Evolutionary conservation across 2,113 vertebrate genomes (phyloP).

Genomic region (Pomatorhinus ruficollis): DNA sequence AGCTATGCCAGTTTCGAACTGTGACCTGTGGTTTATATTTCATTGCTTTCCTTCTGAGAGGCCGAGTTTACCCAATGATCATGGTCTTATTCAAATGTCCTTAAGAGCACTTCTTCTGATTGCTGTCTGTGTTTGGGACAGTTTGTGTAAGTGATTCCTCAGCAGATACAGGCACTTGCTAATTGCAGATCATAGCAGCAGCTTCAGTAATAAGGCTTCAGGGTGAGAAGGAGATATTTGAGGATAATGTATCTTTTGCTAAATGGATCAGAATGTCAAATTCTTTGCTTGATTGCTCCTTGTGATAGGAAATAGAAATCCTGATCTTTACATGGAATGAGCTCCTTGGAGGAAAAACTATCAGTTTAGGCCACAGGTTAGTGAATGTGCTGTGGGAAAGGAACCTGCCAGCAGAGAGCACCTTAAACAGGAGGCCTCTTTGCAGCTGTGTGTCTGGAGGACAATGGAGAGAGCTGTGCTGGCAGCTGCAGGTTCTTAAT

Average conservation of each 20-base stretch:
- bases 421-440: not conserved
- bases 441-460: not conserved
- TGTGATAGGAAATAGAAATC: not conserved
- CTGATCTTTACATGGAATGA: not conserved
- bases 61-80: not conserved
- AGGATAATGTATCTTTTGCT: not conserved
- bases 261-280: not conserved
- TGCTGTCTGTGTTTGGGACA: not conserved
- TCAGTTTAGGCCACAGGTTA: not conserved
- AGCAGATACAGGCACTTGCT: not conserved
- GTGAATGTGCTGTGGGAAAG: not conserved
- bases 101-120: not conserved
- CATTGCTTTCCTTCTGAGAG: not conserved
- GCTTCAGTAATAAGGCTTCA: conserved; percentile 25
- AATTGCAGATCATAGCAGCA: conserved; percentile 19
- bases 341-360: not conserved
- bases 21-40: not conserved
- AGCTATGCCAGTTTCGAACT: not conserved
- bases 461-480: not conserved
- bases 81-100: not conserved
- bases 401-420: not conserved
- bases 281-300: not conserved
- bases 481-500: not conserved
- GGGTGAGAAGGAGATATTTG: conserved; percentile 6
- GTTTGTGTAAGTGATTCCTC: conserved; percentile 18